Evolutionary conservation across 2,797 vertebrate species (phyloP).

Genomic region (Calcarius lapponicus): DNA sequence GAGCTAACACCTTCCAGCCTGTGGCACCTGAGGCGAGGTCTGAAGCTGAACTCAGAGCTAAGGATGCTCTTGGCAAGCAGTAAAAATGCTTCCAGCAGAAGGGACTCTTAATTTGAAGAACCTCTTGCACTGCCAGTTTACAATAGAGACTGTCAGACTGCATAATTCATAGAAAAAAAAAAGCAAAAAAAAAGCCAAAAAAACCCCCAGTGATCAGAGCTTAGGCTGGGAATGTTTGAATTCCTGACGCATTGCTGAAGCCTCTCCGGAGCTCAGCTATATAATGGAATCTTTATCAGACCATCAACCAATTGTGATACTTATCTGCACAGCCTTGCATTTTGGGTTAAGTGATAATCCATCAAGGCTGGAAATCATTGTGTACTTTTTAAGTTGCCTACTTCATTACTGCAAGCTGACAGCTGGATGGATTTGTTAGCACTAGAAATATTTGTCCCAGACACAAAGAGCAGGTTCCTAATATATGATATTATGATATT

Average conservation of each 20-base stretch:
- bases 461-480: constrained; percentile 41
- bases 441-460: constrained; percentile 58
- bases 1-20: not conserved
- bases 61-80: not conserved
- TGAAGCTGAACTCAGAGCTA: not conserved
- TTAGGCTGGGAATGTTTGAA: constrained; percentile 50
- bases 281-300: constrained; percentile 68
- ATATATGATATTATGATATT: constrained; percentile 26
- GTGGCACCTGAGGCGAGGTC: not conserved
- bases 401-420: constrained; percentile 61
- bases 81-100: not conserved
- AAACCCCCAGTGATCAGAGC: not conserved
- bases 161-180: constrained; percentile 41
- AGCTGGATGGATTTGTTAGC: constrained; percentile 56
- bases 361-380: constrained; percentile 58
- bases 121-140: not conserved
- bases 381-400: constrained; percentile 63
- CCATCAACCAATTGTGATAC: constrained; percentile 63
- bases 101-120: constrained; percentile 40
- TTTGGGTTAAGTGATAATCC: constrained; percentile 65
- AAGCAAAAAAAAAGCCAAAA: not conserved
- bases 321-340: constrained; percentile 41
- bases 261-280: constrained; percentile 28
- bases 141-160: constrained; percentile 14
- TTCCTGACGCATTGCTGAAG: constrained; percentile 13